Percentiles rank a stretch among this genome's conserved stretches.
Evolutionary conservation across 2,888 invertebrate genomes (phyloP).

Genomic region (Ectropis crepuscularia): DNA sequence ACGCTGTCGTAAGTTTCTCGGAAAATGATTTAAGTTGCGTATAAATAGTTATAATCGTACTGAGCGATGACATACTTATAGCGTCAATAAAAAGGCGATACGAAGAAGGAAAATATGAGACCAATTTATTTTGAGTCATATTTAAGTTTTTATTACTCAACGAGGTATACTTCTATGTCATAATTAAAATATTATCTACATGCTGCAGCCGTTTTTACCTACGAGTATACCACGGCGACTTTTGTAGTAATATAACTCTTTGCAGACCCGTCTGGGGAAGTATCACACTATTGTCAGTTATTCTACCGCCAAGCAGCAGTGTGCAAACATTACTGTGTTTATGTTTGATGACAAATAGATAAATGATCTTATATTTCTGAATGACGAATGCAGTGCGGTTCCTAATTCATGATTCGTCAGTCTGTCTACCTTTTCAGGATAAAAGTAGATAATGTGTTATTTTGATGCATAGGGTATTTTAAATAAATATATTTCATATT

Average conservation of each 20-base stretch:
- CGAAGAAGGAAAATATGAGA: conserved; percentile 53
- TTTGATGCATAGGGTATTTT: too few relatives aligned
- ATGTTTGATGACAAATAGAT: too few relatives aligned
- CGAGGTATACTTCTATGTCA: conserved; percentile 44
- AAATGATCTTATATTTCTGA: too few relatives aligned
- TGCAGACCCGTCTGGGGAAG: not conserved
- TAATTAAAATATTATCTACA: conserved; percentile 48
- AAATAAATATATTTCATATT: too few relatives aligned
- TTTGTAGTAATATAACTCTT: not conserved
- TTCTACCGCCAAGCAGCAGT: too few relatives aligned
- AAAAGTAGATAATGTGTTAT: too few relatives aligned
- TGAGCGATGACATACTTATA: conserved; percentile 68
- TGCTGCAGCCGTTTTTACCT: conserved; percentile 3
- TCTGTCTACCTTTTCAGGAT: too few relatives aligned
- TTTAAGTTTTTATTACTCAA: conserved; percentile 42
- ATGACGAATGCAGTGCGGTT: too few relatives aligned
- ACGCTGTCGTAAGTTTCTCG: conserved; percentile 54
- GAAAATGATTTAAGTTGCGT: conserved; percentile 72
- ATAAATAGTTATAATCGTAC: conserved; percentile 64
- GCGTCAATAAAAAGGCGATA: conserved; percentile 63
- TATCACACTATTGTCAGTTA: too few relatives aligned
- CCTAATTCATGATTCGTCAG: too few relatives aligned
- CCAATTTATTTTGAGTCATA: conserved; percentile 48
- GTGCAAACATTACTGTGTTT: too few relatives aligned
- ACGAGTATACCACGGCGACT: conserved; percentile 32